Evolutionary conservation across 2,113 vertebrate species (phyloP), one percentile per base, ranked within the genome.

Genomic region (Mobula birostris): DNA sequence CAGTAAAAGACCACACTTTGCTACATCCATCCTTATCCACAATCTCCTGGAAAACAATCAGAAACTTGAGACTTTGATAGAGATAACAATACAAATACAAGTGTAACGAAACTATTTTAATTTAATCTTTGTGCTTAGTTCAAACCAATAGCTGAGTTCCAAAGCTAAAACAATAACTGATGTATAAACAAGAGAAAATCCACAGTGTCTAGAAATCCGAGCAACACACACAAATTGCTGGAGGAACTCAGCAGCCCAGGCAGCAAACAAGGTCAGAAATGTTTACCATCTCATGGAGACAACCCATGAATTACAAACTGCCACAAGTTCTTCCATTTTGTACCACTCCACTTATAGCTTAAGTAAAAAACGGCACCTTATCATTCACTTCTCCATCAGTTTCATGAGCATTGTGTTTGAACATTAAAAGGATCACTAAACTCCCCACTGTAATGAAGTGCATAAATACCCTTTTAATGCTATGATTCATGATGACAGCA

Each of bases 11-110:
- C 95, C 99, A 95, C 61, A 98, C 96, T 97, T 98, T 99, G 96
- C 98, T 99, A 94, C 98, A 98, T 58, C 98, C 99, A 94, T 99
- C 97, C 96, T 98, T 99, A 96, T 99, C 98, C 95, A 98, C 97
- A 96, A 99, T 99, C 97, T 99, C 99, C 99, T 99, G 95, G 83
- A 88, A 48, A 40, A 91, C 27, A 66, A 94, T 36, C 19, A 4
- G 9, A 36, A 93, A 56, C 40, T 8, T 76, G 4, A 40, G 40
- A 24, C 85, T 70, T 83, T 72, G 17, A 17, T 91, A 68, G 68
- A 70, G 24, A 29, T 66, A 93, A 74, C 17, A 93, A 72, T 93
- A n/a, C 58, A 29, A 85, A 61, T 24, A 11, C n/a, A 66, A 88
- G 11, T 32, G 21, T 27, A 58, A 61, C 1, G 61, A 68, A 88